Evolutionary conservation across 2,888 invertebrate genomes (phyloP).

Genomic region (Drosophila borborema): DNA sequence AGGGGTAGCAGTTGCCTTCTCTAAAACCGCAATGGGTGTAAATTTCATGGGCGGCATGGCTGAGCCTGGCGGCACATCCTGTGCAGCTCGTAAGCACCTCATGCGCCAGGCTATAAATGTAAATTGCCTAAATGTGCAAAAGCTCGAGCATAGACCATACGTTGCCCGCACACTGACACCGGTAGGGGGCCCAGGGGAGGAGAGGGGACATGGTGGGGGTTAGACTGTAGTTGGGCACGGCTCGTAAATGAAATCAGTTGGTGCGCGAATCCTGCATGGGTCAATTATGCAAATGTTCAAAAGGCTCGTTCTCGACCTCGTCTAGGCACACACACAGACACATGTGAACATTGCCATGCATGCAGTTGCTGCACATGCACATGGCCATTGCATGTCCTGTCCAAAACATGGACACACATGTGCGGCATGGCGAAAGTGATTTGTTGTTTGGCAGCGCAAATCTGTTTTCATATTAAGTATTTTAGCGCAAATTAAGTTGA

Average conservation of each 20-base stretch:
- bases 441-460: conserved; percentile 78
- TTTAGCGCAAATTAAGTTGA: conserved; percentile 76
- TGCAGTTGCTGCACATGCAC: conserved; percentile 15
- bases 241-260: conserved; percentile 81
- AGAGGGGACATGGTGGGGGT: background rate
- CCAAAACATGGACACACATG: conserved; percentile 37
- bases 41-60: conserved; percentile 59
- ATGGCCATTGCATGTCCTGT: conserved; percentile 19
- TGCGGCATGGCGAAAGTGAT: conserved; percentile 75
- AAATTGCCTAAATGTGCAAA: conserved; percentile 81
- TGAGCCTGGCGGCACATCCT: conserved; percentile 76
- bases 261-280: conserved; percentile 83
- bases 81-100: conserved; percentile 81
- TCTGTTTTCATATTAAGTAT: conserved; percentile 79
- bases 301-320: conserved; percentile 38
- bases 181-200: background rate
- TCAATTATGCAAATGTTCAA: conserved; percentile 84
- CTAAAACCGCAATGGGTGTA: conserved; percentile 79
- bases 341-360: conserved; percentile 2
- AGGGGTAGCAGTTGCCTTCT: conserved; percentile 24
- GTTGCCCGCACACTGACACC: conserved; percentile 65
- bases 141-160: conserved; percentile 81
- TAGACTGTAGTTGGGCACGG: conserved; percentile 3
- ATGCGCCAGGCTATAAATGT: conserved; percentile 82
- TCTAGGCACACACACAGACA: conserved; percentile 1